Base-by-base conservation (phyloP, 2,797 vertebrate species). In the Myoxocephalus aenaeus region DNA sequence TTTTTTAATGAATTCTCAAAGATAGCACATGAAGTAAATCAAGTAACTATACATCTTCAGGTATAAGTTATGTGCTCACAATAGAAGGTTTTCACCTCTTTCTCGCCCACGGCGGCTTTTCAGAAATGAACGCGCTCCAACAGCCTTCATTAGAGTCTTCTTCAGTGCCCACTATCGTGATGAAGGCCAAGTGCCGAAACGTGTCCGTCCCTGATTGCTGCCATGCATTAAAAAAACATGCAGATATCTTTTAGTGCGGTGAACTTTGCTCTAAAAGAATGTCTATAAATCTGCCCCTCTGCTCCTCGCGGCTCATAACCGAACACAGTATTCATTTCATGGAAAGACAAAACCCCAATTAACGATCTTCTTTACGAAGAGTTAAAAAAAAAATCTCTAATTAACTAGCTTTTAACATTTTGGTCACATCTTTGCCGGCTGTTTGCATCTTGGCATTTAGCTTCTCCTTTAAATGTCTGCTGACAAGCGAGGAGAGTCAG, bases 181-280 rank as follows among this genome's bases (percentile, higher is more conserved):
- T 70, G 64, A 86, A 87, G 80, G 79, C 65, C 80, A 80, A 66
- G 75, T 73, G 81, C 65, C 65, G 82, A 80, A 82, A 82, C 44
- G n/a, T 77, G 74, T 75, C 68, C 64, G 7, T n/a, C 70, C 53
- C 53, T 61, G 57, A 84, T 70, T 74, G 70, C 70, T 67, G 64
- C 65, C 29, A 17, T 25, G 15, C 77, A 80, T 82, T 83, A 73
- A 76, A 75, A 65, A 86, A 73, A 61, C 22, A 74, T 79, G 66
- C 53, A 57, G 9, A 44, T 38, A 69, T 78, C 32, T 36, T 69
- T 77, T 50, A 84, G 53, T 15, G 3, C 2, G 8, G 46, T 73
- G 80, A 87, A 84, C 63, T 76, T 61, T 53, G 38, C 70, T 81
- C 72, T 65, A n/a, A 18, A 4, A 79, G 56, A 53, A 38, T n/a